Conservation (phyloP, 1,140 invertebrate species). For the Drosophila bocki region DNA sequence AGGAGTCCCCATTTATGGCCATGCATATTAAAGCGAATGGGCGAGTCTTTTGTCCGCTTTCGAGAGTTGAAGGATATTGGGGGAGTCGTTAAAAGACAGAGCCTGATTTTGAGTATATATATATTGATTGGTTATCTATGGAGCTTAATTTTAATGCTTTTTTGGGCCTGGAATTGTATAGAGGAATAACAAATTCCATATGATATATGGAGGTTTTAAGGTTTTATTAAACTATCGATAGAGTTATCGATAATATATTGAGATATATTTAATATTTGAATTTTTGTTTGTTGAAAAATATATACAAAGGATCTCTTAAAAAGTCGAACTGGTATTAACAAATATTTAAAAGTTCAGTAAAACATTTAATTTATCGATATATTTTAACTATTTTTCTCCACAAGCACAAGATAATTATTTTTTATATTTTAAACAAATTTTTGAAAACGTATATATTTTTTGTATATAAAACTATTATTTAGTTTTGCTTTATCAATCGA, state of each 20-base stretch:
- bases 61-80: conserved; percentile 39
- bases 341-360: no score
- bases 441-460: no score
- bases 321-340: no score
- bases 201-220: not conserved
- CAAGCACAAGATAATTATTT: no score
- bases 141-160: not conserved
- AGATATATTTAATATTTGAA: not conserved
- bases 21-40: conserved; percentile 61
- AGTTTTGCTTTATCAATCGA: not conserved
- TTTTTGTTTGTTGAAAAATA: not conserved
- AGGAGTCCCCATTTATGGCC: conserved; percentile 54
- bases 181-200: not conserved
- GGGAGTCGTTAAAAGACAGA: conserved; percentile 31
- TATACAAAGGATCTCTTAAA: no score
- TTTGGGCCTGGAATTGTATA: not conserved
- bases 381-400: no score
- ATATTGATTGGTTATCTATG: conserved; percentile 16
- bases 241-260: not conserved
- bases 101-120: conserved; percentile 26
- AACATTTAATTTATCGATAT: no score
- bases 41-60: conserved; percentile 31
- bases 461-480: no score
- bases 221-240: not conserved
- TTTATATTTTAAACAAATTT: no score